Evolutionary conservation across 2,888 invertebrate species (phyloP).

Genomic region (Epinotia brunnichana): DNA sequence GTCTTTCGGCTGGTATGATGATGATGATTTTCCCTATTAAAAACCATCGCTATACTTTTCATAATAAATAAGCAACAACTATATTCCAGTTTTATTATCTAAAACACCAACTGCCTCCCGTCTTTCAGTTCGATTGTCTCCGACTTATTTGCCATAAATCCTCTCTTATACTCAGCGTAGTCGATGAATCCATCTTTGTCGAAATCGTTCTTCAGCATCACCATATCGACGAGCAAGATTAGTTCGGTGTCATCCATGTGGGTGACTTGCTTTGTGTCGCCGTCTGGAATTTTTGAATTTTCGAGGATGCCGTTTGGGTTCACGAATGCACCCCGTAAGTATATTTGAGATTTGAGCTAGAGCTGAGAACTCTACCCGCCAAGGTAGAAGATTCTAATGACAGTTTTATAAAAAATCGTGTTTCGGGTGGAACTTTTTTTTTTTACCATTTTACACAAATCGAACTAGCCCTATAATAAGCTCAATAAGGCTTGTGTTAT

Average conservation of each 20-base stretch:
- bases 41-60: no score
- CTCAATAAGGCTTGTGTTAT: no score
- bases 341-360: no score
- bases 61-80: neutral
- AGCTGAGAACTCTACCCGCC: no score
- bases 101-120: conserved; percentile 1
- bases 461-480: no score
- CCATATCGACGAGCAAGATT: neutral
- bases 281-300: conserved; percentile 16
- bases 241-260: conserved; percentile 7
- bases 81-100: conserved; percentile 7
- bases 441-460: no score
- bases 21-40: no score
- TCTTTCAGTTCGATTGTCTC: conserved; percentile 3
- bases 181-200: conserved; percentile 3
- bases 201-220: neutral
- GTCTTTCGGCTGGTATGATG: no score
- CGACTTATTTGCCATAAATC: neutral
- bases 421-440: no score
- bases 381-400: no score
- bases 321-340: neutral
- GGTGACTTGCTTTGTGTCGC: neutral
- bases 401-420: no score
- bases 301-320: neutral
- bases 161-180: conserved; percentile 10